Evolutionary conservation across 2,797 vertebrate species (phyloP).

Genomic region (Neostethus bicornis): DNA sequence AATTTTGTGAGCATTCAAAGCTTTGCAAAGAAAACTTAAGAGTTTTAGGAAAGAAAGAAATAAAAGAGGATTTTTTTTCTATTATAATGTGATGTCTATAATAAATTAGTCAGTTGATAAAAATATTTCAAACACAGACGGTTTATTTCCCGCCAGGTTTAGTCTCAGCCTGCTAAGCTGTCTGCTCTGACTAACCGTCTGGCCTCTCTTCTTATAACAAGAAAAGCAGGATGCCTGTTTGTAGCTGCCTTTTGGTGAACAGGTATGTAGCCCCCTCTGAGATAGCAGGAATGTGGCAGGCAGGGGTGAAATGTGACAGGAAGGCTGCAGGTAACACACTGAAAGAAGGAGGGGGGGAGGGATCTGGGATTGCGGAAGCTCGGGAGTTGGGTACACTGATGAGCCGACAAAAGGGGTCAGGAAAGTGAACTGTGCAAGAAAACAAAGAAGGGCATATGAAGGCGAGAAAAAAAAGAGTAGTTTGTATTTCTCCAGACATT

Average conservation of each 20-base stretch:
- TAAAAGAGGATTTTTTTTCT: too few relatives aligned
- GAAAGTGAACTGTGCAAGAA: conserved; percentile 1
- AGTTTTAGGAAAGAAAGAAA: too few relatives aligned
- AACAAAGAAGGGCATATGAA: background rate
- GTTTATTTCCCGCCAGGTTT: conserved; percentile 5
- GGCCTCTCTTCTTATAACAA: conserved; percentile 15
- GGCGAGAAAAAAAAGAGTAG: conserved; percentile 25
- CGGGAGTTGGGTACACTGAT: conserved; percentile 12
- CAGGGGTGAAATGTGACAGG: conserved; percentile 81
- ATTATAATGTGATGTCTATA: background rate
- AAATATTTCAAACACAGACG: conserved; percentile 2
- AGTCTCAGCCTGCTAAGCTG: background rate
- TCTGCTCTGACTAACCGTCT: conserved; percentile 33
- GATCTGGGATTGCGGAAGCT: conserved; percentile 21
- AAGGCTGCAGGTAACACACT: conserved; percentile 76
- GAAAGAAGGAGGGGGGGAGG: conserved; percentile 41
- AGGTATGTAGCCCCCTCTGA: conserved; percentile 70
- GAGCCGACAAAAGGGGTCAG: conserved; percentile 5
- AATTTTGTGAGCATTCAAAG: too few relatives aligned
- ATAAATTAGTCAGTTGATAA: conserved; percentile 7
- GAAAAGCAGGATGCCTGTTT: conserved; percentile 29
- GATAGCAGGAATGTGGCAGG: conserved; percentile 79
- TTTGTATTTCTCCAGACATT: conserved; percentile 16
- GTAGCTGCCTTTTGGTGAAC: conserved; percentile 44
- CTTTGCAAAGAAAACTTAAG: too few relatives aligned